Evolutionary conservation across 2,797 vertebrate species (phyloP).

Genomic region (Lagorchestes hirsutus): DNA sequence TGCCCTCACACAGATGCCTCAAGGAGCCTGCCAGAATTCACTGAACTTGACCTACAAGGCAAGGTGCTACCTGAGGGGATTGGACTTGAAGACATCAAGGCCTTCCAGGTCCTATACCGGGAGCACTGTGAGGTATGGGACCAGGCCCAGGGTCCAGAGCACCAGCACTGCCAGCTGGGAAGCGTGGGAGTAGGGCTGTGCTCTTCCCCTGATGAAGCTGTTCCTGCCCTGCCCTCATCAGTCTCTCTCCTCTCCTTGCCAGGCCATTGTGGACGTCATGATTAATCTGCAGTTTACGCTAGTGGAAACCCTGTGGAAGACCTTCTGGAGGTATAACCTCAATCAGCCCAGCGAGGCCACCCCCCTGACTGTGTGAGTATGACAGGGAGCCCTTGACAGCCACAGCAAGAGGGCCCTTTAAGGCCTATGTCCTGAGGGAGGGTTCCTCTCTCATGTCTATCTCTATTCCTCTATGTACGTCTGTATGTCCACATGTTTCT

Average conservation of each 20-base stretch:
- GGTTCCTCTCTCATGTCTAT: neutral
- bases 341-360: slow-evolving; percentile 88
- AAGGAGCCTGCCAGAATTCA: slow-evolving; percentile 90
- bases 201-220: accelerated
- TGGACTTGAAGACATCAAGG: slow-evolving; percentile 89
- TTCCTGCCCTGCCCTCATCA: neutral
- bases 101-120: slow-evolving; percentile 93
- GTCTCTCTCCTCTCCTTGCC: neutral
- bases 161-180: neutral
- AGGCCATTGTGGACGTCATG: slow-evolving; percentile 96
- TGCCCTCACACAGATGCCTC: slow-evolving; percentile 87
- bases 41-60: slow-evolving; percentile 90
- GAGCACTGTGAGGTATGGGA: slow-evolving; percentile 94
- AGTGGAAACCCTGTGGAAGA: slow-evolving; percentile 96
- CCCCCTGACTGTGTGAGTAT: slow-evolving; percentile 89
- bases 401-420: neutral
- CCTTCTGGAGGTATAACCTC: slow-evolving; percentile 95
- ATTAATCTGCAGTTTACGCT: slow-evolving; percentile 96
- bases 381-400: accelerated
- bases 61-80: slow-evolving; percentile 90
- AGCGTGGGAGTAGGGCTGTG: neutral
- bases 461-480: neutral
- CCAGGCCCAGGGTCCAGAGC: accelerated
- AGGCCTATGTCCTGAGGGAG: neutral
- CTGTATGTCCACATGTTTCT: neutral